These are phyloP conservation scores for Meteorus sp. DNA, from an alignment of 1,140 invertebrate species.

Conservation along the genomic window DNA sequence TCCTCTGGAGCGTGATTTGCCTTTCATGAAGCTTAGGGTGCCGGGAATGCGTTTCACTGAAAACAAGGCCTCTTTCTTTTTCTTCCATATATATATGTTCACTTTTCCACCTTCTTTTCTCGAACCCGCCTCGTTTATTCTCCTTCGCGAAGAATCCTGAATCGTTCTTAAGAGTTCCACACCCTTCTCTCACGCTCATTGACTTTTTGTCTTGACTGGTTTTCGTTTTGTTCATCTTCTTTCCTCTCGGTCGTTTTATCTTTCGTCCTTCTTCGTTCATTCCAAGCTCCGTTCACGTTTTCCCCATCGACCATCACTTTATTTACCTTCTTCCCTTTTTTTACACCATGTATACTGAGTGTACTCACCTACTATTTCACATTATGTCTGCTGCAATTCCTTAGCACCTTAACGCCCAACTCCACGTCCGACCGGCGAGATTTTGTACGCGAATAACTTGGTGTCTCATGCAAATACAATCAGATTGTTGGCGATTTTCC, in stretches of 20 bases:
- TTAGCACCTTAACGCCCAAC: no score
- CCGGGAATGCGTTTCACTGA: constrained; percentile 39
- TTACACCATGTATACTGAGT: neutral
- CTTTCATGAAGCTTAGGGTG: constrained; percentile 55
- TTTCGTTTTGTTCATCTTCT: neutral
- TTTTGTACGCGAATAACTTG: constrained; percentile 27
- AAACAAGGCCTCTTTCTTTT: constrained; percentile 19
- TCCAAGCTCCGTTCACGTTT: no score
- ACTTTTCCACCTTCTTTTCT: neutral
- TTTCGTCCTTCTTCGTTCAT: constrained; percentile 10
- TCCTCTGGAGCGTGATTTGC: constrained; percentile 53
- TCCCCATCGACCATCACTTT: neutral
- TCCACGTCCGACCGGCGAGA: constrained; percentile 30
- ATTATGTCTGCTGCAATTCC: no score
- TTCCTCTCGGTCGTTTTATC: constrained; percentile 3
- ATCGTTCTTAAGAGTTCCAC: constrained; percentile 33
- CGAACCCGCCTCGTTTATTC: neutral
- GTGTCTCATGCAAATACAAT: constrained; percentile 42
- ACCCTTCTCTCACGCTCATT: constrained; percentile 27
- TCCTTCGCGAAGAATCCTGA: constrained; percentile 21
- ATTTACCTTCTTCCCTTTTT: constrained; percentile 16
- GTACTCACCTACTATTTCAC: no score
- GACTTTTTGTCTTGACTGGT: constrained; percentile 31
- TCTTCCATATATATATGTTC: neutral
- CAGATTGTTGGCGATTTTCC: constrained; percentile 36